Base-by-base conservation (phyloP, 2,113 vertebrate species). In the Lophotis ruficrista region DNA sequence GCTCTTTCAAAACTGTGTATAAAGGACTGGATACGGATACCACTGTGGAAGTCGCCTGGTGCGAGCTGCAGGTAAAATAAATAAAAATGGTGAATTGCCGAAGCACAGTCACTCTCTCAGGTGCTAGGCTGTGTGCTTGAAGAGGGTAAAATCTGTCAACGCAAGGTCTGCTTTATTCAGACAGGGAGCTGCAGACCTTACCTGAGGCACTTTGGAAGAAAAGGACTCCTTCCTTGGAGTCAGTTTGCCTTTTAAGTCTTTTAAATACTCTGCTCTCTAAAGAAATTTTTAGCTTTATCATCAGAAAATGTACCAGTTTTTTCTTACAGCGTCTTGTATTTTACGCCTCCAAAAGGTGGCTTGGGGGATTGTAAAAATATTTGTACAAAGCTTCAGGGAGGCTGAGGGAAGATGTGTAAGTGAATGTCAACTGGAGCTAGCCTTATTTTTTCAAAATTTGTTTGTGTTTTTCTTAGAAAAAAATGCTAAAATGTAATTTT, bases 41-140 rank as follows among this genome's bases (percentile, higher is more conserved):
- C 19, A 99, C 99, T 0, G 99, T 99, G 98, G 99, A 99, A 90
- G 99, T 99, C 24, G 99, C 99, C 25, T 99, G 99, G 99, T 99
- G 99, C 70, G 99, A 99, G 91, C 98, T 99, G 56, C 99, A 99
- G 99, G 99, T 99, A 98, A 97, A 70, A 45, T 35, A 68, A 65
- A 66, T 90, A 51, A 48, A 54, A 56, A 14, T 17, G 0, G 37
- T 20, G 50, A 84, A 33, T 79, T 93, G 16, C 7, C 53, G 6
- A 43, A 20, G 53, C 12, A 2, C 13, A 24, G 65, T 78, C 65
- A 69, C 53, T 93, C 65, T 94, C 68, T 72, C 83, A 91, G 95
- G 68, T 95, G 61, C 58, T 87, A 56, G 69, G 41, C 53, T 65
- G 30, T 25, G 23, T 75, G 77, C 56, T 83, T 28, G 28, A 37